Conservation (phyloP, 1,140 invertebrate genomes). For the Whitmania pigra region DNA sequence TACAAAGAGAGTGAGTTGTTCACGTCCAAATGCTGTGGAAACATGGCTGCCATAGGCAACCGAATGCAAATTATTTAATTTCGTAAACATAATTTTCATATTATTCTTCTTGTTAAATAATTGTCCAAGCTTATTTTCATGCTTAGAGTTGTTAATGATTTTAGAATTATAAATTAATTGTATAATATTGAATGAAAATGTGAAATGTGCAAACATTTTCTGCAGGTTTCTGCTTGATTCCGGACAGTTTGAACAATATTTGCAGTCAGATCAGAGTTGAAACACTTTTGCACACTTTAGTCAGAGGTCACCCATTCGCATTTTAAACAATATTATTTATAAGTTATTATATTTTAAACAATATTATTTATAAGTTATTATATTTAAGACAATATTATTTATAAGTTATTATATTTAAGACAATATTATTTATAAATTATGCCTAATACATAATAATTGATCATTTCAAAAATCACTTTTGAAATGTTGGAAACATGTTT, state of each 20-base stretch:
- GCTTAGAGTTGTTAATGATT: no score
- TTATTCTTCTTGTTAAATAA: no score
- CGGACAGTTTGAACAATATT: constrained; percentile 14
- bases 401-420: neutral
- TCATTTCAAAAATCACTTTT: neutral
- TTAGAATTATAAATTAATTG: no score
- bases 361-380: no score
- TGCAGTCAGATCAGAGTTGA: constrained; percentile 21
- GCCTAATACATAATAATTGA: neutral
- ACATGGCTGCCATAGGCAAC: no score
- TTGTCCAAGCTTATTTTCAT: no score
- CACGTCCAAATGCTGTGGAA: no score
- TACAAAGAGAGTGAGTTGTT: constrained; percentile 22
- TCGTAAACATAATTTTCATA: no score
- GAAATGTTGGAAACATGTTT: neutral
- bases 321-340: no score
- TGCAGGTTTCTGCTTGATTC: constrained; percentile 16
- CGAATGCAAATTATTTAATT: no score
- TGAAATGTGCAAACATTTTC: constrained; percentile 8
- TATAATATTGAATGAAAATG: no score
- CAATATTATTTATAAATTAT: neutral
- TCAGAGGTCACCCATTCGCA: constrained; percentile 21
- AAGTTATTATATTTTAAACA: no score
- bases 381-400: neutral
- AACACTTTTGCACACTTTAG: constrained; percentile 14